Conservation (phyloP, 30 jellyfish, hydroid and myxozoan genomes). For the Aurelia aurita complex sp. Pacific region DNA sequence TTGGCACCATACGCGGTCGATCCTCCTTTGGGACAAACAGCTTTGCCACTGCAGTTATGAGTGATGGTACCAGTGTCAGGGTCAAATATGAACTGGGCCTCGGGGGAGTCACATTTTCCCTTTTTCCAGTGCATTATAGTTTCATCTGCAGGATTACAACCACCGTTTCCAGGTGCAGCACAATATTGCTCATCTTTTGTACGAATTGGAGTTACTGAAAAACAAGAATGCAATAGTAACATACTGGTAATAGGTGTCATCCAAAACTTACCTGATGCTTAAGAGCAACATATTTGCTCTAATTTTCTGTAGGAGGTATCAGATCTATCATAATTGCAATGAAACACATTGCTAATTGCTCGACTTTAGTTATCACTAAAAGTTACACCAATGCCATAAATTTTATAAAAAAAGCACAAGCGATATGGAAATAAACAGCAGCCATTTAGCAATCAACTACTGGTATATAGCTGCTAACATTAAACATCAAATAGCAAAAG, state of each 20-base stretch:
- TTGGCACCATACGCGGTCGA: slow-evolving; percentile 3
- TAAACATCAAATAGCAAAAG: too few relatives aligned
- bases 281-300: too few relatives aligned
- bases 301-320: too few relatives aligned
- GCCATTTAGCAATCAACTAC: too few relatives aligned
- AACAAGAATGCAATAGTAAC: background rate
- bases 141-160: slow-evolving; percentile 67
- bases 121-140: slow-evolving; percentile 72
- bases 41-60: slow-evolving; percentile 92
- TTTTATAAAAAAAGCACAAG: background rate
- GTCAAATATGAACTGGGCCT: slow-evolving; percentile 79
- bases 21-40: slow-evolving; percentile 84
- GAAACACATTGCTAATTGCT: background rate
- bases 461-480: too few relatives aligned
- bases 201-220: slow-evolving; percentile 59
- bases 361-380: background rate
- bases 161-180: slow-evolving; percentile 82
- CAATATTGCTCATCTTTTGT: slow-evolving; percentile 57
- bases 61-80: slow-evolving; percentile 72
- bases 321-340: too few relatives aligned
- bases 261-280: too few relatives aligned
- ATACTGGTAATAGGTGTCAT: background rate
- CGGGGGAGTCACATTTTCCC: slow-evolving; percentile 74
- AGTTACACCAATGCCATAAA: background rate
- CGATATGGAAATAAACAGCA: too few relatives aligned